Evolutionary conservation across 1,140 invertebrate species (phyloP), one percentile per base, ranked within the genome.

Genomic region (Trichomalopsis sarcophagae): DNA sequence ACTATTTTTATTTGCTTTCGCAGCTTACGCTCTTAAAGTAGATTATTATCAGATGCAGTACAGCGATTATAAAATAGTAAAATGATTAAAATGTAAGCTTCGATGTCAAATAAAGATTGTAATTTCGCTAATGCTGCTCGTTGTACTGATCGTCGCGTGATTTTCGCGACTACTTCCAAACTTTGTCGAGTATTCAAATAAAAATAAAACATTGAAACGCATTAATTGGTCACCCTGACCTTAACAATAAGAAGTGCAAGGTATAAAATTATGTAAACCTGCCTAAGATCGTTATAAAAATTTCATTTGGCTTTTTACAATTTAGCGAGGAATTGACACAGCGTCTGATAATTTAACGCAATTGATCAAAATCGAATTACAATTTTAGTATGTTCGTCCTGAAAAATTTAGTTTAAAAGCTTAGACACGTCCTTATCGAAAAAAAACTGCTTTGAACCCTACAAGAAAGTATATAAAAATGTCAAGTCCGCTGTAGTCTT

Each of bases 131-230:
- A 82, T 82, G 30, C 30, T 86, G 81, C 76, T 86, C 74, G 68
- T 68, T 86, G 66, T 62, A 50, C 71, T 78, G n/a, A 81, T 30
- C 62, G n/a, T 75, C 21, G 50, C 73, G n/a, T 75, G 21, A 36
- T 62, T 85, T 33, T 50, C 33, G n/a, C 80, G 75, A 82, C 40
- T 80, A 84, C 55, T 79, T 85, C 69, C 84, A 82, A 68, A 81
- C 66, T 76, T 77, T 66, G 33, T 75, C 17, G 68, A 81, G 80
- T 82, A 74, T 82, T 55, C 30, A 23, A 55, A 36, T 17, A 82
- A 44, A 69, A 69, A 71, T 30, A 71, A 71, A 40, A 75, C 13
- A 75, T 75, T 33, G 1, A 71, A 27, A 71, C 10, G 33, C 68
- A 17, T 71, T 71, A 33, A 71, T 71, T 11, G 68, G 30, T 62